A percentile compares a stretch with the other conserved stretches of the same genome.
Evolutionary conservation across 2,797 vertebrate species (phyloP).

Genomic region (Vireo griseus): DNA sequence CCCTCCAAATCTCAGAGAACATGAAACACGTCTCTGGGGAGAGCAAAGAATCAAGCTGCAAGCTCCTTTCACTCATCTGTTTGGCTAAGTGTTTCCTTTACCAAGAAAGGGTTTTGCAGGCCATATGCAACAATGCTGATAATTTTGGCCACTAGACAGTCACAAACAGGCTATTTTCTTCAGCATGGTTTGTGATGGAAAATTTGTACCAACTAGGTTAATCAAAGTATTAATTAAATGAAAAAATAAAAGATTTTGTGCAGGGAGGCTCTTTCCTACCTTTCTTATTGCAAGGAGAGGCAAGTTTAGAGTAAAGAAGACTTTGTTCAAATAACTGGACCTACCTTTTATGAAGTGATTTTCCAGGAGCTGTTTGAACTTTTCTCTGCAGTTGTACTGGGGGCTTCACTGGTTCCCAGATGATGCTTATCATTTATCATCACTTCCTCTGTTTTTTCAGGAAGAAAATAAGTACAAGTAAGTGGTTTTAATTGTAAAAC

Average conservation of each 20-base stretch:
- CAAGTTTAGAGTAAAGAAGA: background rate
- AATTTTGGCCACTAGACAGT: background rate
- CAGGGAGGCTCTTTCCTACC: background rate
- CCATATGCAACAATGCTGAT: rapidly evolving
- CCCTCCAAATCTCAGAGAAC: background rate
- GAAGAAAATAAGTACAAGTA: background rate
- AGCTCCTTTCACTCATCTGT: background rate
- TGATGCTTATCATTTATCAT: background rate
- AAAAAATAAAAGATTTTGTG: background rate
- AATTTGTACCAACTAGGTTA: background rate
- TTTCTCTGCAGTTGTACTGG: background rate
- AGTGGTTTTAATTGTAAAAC: background rate
- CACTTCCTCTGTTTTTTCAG: background rate
- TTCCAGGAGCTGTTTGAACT: background rate
- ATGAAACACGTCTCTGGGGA: background rate
- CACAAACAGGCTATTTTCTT: background rate
- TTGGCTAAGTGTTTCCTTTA: background rate
- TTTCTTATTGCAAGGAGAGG: background rate
- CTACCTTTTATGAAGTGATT: background rate
- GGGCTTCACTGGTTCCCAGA: background rate
- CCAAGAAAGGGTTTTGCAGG: background rate
- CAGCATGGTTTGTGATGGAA: background rate
- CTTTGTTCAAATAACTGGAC: background rate
- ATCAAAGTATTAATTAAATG: background rate
- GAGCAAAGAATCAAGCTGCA: background rate